Base-by-base conservation (phyloP, 2,888 invertebrate species). In the Aricia artaxerxes region DNA sequence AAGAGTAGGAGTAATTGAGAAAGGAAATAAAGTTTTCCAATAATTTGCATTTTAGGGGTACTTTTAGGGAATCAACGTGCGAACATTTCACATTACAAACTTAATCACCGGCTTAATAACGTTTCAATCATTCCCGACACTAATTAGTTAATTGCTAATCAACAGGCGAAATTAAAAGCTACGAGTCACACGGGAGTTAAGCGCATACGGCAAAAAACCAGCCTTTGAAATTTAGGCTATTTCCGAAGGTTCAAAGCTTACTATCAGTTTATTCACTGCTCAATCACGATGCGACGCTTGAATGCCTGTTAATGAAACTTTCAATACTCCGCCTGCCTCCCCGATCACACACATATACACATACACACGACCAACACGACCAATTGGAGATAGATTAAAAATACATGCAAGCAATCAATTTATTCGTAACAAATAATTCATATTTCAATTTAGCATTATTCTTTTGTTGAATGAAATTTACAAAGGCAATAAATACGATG, bases 281-380 rank as follows among this genome's bases (percentile, higher is more conserved):
- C 79, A 75, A 81, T 81, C 82, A 80, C 72, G 79, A 81, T 82
- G 53, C 78, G 78, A 79, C 78, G 80, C 76, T 80, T 82, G 73
- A 82, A 80, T 82, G 78, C 76, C n/a, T 79, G 80, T 79, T 80
- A 81, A 82, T 82, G 81, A 80, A 82, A 80, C 79, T 80, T 77
- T 81, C 79, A 80, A 81, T 80, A 81, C 76, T 80, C 53, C 80
- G 77, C 78, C 73, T 69, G 78, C 75, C 78, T 77, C 73, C 64
- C 78, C 73, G 75, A 79, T 60, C 64, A 73, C 44, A 77, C 77
- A 81, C 13, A 38, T 11, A 69, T 11, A 35, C 4, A 57, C 35
- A 69, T 24, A 69, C 16, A 38, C 35, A 69, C 69, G 13, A 69
- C 53, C 31, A 31, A 53, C 16, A 31, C 57, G 57, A 76, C 53